These are phyloP conservation scores for Gobionotothen gibberifrons DNA, from an alignment of 2,797 vertebrate genomes.

Conservation along the genomic window DNA sequence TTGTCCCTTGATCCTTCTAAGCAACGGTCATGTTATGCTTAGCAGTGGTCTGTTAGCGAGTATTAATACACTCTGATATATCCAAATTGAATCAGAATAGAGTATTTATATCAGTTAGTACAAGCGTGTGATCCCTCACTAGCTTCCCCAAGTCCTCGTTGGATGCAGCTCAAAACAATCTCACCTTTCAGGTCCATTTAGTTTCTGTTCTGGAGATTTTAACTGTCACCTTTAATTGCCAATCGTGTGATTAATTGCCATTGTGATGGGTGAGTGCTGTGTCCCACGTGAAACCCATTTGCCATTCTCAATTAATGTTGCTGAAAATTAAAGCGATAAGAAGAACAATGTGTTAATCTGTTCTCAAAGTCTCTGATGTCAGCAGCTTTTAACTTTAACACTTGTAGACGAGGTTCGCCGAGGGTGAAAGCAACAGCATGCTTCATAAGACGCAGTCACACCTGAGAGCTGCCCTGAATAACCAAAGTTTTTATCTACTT, in stretches of 20 bases:
- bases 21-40: too few species aligned
- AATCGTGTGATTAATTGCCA: background rate
- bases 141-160: background rate
- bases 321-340: background rate
- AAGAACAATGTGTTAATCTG: conserved; percentile 6
- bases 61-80: too few species aligned
- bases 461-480: conserved; percentile 48
- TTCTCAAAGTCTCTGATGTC: background rate
- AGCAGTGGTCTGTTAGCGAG: too few species aligned
- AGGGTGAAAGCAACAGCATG: conserved; percentile 39
- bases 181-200: background rate
- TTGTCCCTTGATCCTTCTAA: too few species aligned
- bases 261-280: background rate
- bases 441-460: conserved; percentile 46
- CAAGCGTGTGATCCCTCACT: background rate
- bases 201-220: background rate
- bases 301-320: background rate
- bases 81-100: too few species aligned
- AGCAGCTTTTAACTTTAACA: conserved; percentile 13
- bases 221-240: background rate
- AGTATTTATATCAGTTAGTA: background rate
- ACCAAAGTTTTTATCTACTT: conserved; percentile 35
- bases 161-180: background rate
- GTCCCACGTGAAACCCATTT: background rate
- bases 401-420: conserved; percentile 14